phyloP scores from a whole-genome alignment of 2,797 vertebrate genomes.

The Channallabes apus region DNA sequence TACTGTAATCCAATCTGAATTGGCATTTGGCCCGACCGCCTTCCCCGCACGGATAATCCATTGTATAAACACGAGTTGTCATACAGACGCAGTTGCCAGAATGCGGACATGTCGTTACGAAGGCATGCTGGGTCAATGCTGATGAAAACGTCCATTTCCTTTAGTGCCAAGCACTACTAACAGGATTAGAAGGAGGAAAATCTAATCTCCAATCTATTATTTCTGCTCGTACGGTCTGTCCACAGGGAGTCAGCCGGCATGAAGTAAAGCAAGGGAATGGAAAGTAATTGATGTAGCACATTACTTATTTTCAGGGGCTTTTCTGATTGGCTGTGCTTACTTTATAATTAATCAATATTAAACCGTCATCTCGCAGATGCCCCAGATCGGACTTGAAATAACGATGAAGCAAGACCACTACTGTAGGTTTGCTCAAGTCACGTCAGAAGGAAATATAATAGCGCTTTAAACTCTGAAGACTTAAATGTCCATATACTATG shows the following conservation, averaged over 20 bases:
- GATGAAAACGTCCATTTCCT: conserved; percentile 47
- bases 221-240: conserved; percentile 20
- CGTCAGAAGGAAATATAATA: background rate
- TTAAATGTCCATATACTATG: too few species aligned
- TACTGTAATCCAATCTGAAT: conserved; percentile 71
- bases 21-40: conserved; percentile 66
- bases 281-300: background rate
- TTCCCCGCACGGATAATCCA: conserved; percentile 62
- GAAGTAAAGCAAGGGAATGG: conserved; percentile 12
- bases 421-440: background rate
- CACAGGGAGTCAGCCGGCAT: conserved; percentile 23
- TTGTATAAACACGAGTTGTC: conserved; percentile 55
- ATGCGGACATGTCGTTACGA: conserved; percentile 32
- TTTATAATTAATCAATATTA: conserved; percentile 9
- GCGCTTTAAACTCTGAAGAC: too few species aligned
- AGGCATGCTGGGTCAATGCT: conserved; percentile 44
- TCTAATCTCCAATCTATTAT: conserved; percentile 50
- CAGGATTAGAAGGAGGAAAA: conserved; percentile 51
- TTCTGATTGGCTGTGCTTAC: background rate
- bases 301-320: conserved; percentile 24
- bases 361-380: background rate
- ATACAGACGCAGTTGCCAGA: conserved; percentile 50
- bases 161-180: conserved; percentile 40
- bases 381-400: conserved; percentile 1
- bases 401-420: background rate